Conservation (phyloP, 1,140 invertebrate species). For the Tetragnatha versicolor region DNA sequence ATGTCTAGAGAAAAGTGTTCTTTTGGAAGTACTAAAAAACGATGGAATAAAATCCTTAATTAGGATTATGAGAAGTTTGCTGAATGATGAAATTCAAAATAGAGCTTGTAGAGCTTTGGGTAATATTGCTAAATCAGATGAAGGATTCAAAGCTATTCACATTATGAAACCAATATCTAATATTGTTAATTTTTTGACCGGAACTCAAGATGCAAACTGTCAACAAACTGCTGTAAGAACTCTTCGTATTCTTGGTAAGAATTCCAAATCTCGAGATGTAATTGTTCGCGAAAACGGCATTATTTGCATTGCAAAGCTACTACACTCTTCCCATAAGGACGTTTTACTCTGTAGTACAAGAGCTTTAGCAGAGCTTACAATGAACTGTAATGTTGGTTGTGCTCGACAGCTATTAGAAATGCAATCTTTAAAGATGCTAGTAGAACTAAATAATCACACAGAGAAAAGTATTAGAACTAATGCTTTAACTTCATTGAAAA, state of each 20-base stretch:
- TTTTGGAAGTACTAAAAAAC: constrained; percentile 3
- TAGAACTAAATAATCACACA: constrained; percentile 10
- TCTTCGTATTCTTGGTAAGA: constrained; percentile 13
- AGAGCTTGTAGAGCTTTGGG: constrained; percentile 54
- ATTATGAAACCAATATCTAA: constrained; percentile 1
- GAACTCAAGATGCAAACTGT: constrained; percentile 20
- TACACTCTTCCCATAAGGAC: constrained; percentile 6
- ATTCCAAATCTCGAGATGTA: background rate
- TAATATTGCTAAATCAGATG: constrained; percentile 37
- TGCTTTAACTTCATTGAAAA: constrained; percentile 5
- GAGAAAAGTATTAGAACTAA: background rate
- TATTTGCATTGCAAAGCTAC: background rate
- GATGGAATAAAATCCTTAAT: constrained; percentile 13
- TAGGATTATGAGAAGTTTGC: constrained; percentile 8
- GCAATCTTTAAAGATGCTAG: background rate
- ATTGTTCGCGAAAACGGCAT: constrained; percentile 31
- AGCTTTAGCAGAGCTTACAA: constrained; percentile 23
- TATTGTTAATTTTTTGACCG: constrained; percentile 39
- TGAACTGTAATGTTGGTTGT: constrained; percentile 13
- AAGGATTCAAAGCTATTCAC: constrained; percentile 9
- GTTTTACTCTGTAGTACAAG: constrained; percentile 3
- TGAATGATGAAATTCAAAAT: constrained; percentile 40
- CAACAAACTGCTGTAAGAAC: constrained; percentile 41
- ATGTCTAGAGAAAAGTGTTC: background rate
- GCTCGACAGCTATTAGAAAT: constrained; percentile 7